A percentile compares a stretch with the other conserved stretches of the same genome.
phyloP scores from a whole-genome alignment of 1,140 invertebrate species.

The Zophobas atratus region DNA sequence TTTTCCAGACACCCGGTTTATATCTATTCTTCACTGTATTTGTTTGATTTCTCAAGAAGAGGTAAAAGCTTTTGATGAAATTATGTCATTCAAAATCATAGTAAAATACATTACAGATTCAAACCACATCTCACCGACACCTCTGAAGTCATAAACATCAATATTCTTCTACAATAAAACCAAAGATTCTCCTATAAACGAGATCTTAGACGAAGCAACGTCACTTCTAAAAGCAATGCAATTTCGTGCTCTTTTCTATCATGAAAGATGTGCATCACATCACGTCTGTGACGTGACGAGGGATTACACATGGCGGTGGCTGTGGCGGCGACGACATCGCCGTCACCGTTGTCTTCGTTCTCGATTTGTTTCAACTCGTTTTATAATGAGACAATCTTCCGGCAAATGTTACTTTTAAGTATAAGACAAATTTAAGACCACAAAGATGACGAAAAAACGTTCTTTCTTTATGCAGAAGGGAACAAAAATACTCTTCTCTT shows the following conservation, averaged over 20 bases:
- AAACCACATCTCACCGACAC: neutral
- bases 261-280: neutral
- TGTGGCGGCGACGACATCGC: too few species aligned
- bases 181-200: conserved; percentile 8
- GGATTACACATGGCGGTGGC: neutral
- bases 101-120: conserved; percentile 2
- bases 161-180: conserved; percentile 30
- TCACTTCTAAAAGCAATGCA: conserved; percentile 17
- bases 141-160: neutral
- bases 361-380: conserved; percentile 43
- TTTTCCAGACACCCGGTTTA: too few species aligned
- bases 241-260: conserved; percentile 21
- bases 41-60: too few species aligned
- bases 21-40: too few species aligned
- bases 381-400: conserved; percentile 43
- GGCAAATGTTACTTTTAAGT: conserved; percentile 35
- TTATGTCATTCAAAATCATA: neutral
- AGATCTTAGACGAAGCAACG: conserved; percentile 9
- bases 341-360: conserved; percentile 11
- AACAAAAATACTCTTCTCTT: conserved; percentile 46
- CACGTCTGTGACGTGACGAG: neutral
- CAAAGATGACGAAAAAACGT: conserved; percentile 41
- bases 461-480: conserved; percentile 30
- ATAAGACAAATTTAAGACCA: conserved; percentile 15
- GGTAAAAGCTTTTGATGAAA: too few species aligned